These are phyloP conservation scores for Grapholita molesta DNA, from an alignment of 1,140 invertebrate species.

Conservation along the genomic window DNA sequence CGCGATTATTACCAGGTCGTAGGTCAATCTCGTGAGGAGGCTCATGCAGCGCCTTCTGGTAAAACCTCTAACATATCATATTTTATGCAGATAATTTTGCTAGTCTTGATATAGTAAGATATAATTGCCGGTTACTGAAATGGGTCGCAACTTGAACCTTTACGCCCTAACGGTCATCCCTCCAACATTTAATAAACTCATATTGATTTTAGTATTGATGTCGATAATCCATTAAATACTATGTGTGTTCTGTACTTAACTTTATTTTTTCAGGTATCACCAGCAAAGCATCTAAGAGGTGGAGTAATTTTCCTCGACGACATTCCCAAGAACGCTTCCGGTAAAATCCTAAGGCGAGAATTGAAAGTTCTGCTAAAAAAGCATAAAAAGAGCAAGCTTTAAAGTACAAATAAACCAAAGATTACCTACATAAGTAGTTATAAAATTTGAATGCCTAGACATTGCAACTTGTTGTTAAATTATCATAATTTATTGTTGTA, in stretches of 20 bases:
- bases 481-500: constrained; percentile 10
- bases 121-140: too few species aligned
- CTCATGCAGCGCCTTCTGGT: too few species aligned
- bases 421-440: constrained; percentile 1
- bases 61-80: too few species aligned
- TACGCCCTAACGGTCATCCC: too few species aligned
- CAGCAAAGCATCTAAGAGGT: constrained; percentile 78
- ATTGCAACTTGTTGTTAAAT: background rate
- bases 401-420: constrained; percentile 23
- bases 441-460: background rate
- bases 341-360: constrained; percentile 83
- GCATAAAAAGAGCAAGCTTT: constrained; percentile 56
- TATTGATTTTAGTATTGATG: too few species aligned
- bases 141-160: too few species aligned
- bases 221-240: too few species aligned
- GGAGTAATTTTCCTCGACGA: constrained; percentile 81
- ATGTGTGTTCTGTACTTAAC: background rate
- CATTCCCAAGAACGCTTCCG: constrained; percentile 83
- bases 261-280: constrained; percentile 52
- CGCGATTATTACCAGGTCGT: too few species aligned
- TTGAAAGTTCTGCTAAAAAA: constrained; percentile 65
- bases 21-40: too few species aligned
- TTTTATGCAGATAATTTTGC: too few species aligned
- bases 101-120: too few species aligned
- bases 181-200: too few species aligned